Percentiles rank a stretch among this genome's conserved stretches.
These are phyloP conservation scores for Choloepus didactylus DNA, from an alignment of 2,797 vertebrate species.

Conservation along the genomic window DNA sequence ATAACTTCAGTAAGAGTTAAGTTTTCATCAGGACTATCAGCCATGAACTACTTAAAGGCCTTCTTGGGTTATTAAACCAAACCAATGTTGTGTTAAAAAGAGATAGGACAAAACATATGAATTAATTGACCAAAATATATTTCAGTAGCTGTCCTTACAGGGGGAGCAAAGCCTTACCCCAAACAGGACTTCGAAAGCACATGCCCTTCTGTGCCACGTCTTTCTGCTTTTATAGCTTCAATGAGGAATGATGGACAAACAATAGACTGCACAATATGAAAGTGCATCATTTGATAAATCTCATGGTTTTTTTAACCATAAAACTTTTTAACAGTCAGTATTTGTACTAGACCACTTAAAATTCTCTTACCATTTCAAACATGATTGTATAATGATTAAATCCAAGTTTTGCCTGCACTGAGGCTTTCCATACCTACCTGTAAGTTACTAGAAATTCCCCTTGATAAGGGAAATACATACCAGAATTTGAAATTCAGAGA, in stretches of 20 bases:
- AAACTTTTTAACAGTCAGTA: slow-evolving; percentile 16
- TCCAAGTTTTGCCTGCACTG: neutral
- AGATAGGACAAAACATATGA: slow-evolving; percentile 54
- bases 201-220: neutral
- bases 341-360: neutral
- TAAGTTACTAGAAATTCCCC: slow-evolving; percentile 41
- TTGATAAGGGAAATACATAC: slow-evolving; percentile 28
- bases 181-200: neutral
- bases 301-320: neutral
- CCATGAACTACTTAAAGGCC: slow-evolving; percentile 74
- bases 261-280: neutral
- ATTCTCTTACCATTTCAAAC: slow-evolving; percentile 51
- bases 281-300: neutral
- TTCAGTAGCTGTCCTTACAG: neutral
- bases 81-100: slow-evolving; percentile 58
- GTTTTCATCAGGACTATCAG: slow-evolving; percentile 62
- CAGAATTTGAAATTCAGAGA: slow-evolving; percentile 55
- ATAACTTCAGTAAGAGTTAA: slow-evolving; percentile 64
- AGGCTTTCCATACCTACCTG: neutral
- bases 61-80: slow-evolving; percentile 70
- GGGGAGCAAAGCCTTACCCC: neutral
- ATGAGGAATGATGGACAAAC: neutral
- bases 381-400: slow-evolving; percentile 21
- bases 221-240: neutral
- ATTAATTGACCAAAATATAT: slow-evolving; percentile 58